A percentile compares a stretch with the other conserved stretches of the same genome.
Evolutionary conservation across 1,140 invertebrate species (phyloP).

Genomic region (Conopomorpha cramerella): DNA sequence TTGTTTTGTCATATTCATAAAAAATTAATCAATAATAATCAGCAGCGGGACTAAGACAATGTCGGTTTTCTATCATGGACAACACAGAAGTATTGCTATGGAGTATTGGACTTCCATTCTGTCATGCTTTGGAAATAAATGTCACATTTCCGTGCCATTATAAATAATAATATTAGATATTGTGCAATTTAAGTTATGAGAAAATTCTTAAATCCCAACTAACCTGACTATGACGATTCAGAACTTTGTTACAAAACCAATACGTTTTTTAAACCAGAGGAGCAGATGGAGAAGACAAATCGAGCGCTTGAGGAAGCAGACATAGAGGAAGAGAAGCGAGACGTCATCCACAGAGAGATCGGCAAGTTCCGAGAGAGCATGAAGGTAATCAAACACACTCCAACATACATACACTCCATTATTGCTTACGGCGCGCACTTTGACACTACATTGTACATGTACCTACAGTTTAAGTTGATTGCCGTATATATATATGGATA

Average conservation of each 20-base stretch:
- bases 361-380: slow-evolving; percentile 96
- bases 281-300: slow-evolving; percentile 64
- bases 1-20: too few relatives aligned
- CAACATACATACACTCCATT: too few relatives aligned
- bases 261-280: slow-evolving; percentile 44
- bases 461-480: too few relatives aligned
- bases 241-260: neutral
- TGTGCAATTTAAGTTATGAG: neutral
- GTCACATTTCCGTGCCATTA: neutral
- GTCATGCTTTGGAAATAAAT: neutral
- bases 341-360: slow-evolving; percentile 94
- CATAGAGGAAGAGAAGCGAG: slow-evolving; percentile 95
- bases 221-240: neutral
- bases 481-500: too few relatives aligned
- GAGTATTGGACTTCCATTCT: too few relatives aligned
- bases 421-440: too few relatives aligned
- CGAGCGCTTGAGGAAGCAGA: slow-evolving; percentile 72
- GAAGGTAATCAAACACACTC: slow-evolving; percentile 75
- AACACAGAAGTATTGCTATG: too few relatives aligned
- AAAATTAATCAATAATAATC: too few relatives aligned
- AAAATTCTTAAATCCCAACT: neutral
- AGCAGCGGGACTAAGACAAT: too few relatives aligned
- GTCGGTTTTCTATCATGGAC: too few relatives aligned
- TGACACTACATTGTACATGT: too few relatives aligned
- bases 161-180: neutral